A percentile compares a stretch with the other conserved stretches of the same genome.
These are phyloP conservation scores for Lichenostomus cassidix DNA, from an alignment of 2,113 vertebrate species.

Conservation along the genomic window DNA sequence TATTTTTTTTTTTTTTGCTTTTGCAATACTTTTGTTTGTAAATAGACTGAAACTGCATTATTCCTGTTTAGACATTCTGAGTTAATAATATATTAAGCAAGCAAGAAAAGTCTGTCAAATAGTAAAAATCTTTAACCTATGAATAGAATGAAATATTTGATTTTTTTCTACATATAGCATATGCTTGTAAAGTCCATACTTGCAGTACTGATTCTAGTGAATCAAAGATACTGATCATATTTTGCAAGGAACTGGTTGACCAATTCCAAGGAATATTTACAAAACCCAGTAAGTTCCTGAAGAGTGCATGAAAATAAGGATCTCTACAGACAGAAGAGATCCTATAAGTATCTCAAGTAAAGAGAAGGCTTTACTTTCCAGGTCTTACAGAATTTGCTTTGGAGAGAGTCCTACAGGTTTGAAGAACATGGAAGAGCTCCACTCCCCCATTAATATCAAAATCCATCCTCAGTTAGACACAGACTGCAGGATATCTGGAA, in stretches of 20 bases:
- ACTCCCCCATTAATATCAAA: background rate
- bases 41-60: background rate
- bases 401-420: background rate
- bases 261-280: background rate
- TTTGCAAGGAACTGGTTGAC: background rate
- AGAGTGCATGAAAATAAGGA: background rate
- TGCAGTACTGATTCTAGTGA: background rate
- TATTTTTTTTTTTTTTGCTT: background rate
- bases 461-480: background rate
- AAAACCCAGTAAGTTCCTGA: background rate
- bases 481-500: background rate
- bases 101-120: background rate
- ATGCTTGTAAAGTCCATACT: background rate
- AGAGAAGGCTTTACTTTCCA: background rate
- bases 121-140: background rate
- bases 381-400: background rate
- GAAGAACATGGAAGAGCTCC: background rate
- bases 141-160: background rate
- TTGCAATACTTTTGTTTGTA: background rate
- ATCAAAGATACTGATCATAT: background rate
- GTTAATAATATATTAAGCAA: background rate
- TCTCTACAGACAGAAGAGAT: background rate
- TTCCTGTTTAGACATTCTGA: background rate
- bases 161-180: background rate
- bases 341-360: background rate